Evolutionary conservation across 2,797 vertebrate species (phyloP).

Genomic region (Sebastes glaucus): DNA sequence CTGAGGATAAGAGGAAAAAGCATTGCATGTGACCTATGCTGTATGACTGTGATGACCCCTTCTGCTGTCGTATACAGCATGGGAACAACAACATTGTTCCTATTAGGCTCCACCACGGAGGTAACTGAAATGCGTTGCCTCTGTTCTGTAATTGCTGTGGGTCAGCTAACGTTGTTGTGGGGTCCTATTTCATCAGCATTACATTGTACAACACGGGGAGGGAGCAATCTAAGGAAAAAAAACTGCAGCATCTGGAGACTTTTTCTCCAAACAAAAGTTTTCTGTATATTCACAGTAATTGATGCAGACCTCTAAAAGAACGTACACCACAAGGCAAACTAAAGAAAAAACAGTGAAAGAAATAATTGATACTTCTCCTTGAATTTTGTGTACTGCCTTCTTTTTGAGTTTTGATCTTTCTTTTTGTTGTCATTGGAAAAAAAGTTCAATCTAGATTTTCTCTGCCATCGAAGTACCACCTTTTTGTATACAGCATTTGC

Average conservation of each 20-base stretch:
- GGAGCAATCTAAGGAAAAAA: neutral
- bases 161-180: neutral
- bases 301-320: neutral
- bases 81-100: neutral
- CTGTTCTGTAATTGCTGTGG: conserved; percentile 19
- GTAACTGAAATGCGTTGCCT: neutral
- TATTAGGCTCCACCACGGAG: neutral
- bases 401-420: neutral
- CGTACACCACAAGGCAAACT: neutral
- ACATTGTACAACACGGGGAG: neutral
- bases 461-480: neutral
- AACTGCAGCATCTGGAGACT: neutral
- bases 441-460: neutral
- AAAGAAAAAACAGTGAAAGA: neutral
- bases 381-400: neutral
- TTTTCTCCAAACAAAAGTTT: neutral
- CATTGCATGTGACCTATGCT: neutral
- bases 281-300: neutral
- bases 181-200: conserved; percentile 1
- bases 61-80: neutral
- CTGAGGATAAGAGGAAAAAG: neutral
- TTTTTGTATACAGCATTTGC: neutral
- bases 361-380: neutral
- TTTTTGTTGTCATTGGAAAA: neutral
- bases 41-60: neutral